These are phyloP conservation scores for Phanerotoma sp. DNA, from an alignment of 2,888 invertebrate genomes.

Conservation along the genomic window DNA sequence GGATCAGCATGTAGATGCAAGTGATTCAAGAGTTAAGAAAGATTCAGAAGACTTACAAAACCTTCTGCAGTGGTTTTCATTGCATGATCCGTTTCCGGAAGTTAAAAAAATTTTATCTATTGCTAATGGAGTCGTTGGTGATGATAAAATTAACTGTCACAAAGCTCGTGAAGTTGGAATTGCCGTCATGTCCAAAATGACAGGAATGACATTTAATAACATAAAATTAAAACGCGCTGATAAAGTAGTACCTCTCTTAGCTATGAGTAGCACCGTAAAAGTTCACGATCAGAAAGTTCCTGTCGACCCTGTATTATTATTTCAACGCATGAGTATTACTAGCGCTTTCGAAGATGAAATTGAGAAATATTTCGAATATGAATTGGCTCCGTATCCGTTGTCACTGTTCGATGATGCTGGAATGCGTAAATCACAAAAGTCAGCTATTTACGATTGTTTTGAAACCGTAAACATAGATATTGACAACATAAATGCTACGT, in stretches of 20 bases:
- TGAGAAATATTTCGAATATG: constrained; percentile 30
- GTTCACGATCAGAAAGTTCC: constrained; percentile 17
- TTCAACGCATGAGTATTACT: constrained; percentile 29
- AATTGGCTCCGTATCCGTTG: constrained; percentile 32
- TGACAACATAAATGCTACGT: constrained; percentile 32
- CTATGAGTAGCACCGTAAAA: constrained; percentile 1
- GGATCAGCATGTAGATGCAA: constrained; percentile 52
- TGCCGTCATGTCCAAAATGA: constrained; percentile 39
- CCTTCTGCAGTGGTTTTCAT: constrained; percentile 45
- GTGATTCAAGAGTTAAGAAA: constrained; percentile 47
- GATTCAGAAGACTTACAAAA: constrained; percentile 40
- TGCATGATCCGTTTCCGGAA: constrained; percentile 45
- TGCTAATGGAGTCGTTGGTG: constrained; percentile 32
- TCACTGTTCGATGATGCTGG: constrained; percentile 33
- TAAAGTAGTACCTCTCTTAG: constrained; percentile 14
- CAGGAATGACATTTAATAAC: constrained; percentile 34
- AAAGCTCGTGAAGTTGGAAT: constrained; percentile 43
- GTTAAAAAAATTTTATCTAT: constrained; percentile 33
- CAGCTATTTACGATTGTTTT: constrained; percentile 31
- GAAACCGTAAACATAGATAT: constrained; percentile 28
- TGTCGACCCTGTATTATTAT: constrained; percentile 29
- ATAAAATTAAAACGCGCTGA: constrained; percentile 48
- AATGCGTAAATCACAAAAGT: constrained; percentile 33
- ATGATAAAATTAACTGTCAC: constrained; percentile 36
- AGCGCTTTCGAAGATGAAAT: constrained; percentile 30